phyloP scores from a whole-genome alignment of 2,888 invertebrate species.

The Scaptomyza caliginosa region DNA sequence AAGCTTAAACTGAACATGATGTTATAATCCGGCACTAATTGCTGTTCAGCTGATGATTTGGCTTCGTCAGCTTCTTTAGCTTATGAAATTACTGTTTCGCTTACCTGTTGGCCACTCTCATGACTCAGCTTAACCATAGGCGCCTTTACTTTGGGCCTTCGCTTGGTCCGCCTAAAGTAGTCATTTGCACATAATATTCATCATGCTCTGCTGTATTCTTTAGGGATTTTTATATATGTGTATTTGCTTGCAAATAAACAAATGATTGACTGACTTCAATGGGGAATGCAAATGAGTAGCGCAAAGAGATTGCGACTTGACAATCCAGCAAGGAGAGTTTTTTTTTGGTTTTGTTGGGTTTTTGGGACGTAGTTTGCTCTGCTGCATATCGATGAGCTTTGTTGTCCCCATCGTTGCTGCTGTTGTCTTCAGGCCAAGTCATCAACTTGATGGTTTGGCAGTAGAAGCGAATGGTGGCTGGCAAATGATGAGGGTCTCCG shows the following conservation, averaged over 20 bases:
- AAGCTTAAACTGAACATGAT: not conserved
- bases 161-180: constrained; percentile 13
- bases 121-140: constrained; percentile 5
- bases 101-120: not conserved
- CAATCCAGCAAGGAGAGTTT: constrained; percentile 18
- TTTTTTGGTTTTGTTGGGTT: too few species aligned
- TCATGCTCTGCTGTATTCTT: not conserved
- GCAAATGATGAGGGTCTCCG: constrained; percentile 22
- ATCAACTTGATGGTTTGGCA: constrained; percentile 35
- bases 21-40: constrained; percentile 9
- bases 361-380: constrained; percentile 46
- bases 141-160: not conserved
- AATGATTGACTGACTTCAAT: constrained; percentile 51
- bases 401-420: not conserved
- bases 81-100: not conserved
- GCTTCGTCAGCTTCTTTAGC: not conserved
- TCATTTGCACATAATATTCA: constrained; percentile 33
- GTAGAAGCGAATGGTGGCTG: constrained; percentile 5
- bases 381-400: constrained; percentile 66
- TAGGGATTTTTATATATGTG: not conserved
- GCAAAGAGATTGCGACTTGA: constrained; percentile 27
- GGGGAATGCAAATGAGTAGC: constrained; percentile 64
- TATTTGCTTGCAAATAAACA: constrained; percentile 58
- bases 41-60: constrained; percentile 17
- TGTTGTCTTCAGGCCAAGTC: constrained; percentile 30